Evolutionary conservation across 2,797 vertebrate species (phyloP).

Genomic region (Malacoctenus gilli): DNA sequence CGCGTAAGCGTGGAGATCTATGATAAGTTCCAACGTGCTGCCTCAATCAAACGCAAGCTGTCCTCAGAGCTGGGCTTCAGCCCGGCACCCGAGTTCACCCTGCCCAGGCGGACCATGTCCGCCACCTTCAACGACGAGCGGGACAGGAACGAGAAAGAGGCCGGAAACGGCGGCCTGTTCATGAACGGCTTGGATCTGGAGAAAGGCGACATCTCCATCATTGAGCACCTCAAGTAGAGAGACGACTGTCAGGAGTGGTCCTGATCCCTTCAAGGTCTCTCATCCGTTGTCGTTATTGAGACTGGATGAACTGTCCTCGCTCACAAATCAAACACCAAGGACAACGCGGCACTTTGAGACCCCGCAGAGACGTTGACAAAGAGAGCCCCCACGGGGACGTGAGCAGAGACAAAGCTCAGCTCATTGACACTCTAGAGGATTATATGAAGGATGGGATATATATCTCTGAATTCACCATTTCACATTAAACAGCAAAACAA

Average conservation of each 20-base stretch:
- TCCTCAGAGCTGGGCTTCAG: slow-evolving; percentile 89
- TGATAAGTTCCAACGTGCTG: slow-evolving; percentile 94
- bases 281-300: neutral
- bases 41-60: slow-evolving; percentile 94
- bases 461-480: neutral
- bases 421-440: slow-evolving; percentile 4
- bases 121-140: slow-evolving; percentile 88
- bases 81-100: slow-evolving; percentile 86
- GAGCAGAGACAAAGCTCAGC: neutral
- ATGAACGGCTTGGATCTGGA: slow-evolving; percentile 87
- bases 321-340: slow-evolving; percentile 15
- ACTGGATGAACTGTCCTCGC: slow-evolving; percentile 8
- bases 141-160: slow-evolving; percentile 70
- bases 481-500: slow-evolving; percentile 3
- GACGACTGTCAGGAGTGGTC: neutral
- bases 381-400: neutral
- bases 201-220: slow-evolving; percentile 85
- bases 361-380: neutral
- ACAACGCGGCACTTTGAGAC: slow-evolving; percentile 7
- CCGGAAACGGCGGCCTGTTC: slow-evolving; percentile 86
- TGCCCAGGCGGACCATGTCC: slow-evolving; percentile 85
- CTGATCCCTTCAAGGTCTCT: slow-evolving; percentile 5
- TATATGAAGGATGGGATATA: neutral
- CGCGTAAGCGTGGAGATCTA: slow-evolving; percentile 95
- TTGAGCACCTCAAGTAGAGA: slow-evolving; percentile 88